Evolutionary conservation across 2,113 vertebrate genomes (phyloP).

Genomic region (Sphaerodactylus townsendi): DNA sequence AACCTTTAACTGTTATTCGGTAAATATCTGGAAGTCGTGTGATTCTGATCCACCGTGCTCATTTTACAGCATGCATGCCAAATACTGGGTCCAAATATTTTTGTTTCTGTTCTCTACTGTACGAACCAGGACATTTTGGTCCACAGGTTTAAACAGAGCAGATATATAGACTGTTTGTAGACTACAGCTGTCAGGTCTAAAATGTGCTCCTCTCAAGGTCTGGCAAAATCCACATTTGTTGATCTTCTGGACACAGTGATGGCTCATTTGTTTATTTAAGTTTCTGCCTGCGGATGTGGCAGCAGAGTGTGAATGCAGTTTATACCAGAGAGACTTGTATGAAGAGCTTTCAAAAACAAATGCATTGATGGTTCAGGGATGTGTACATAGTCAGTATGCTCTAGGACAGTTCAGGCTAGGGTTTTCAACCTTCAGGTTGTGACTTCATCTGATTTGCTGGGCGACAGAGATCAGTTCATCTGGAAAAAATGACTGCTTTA

Average conservation of each 20-base stretch:
- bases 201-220: background rate
- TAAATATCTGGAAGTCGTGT: background rate
- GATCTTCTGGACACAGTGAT: slow-evolving; percentile 4
- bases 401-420: too few species aligned
- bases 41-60: background rate
- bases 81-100: background rate
- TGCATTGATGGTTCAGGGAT: background rate
- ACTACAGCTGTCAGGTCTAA: slow-evolving; percentile 2
- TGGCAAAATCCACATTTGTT: slow-evolving; percentile 22
- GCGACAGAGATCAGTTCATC: too few species aligned
- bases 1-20: background rate
- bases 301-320: slow-evolving; percentile 13
- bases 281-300: slow-evolving; percentile 4
- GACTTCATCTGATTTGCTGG: too few species aligned
- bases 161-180: background rate
- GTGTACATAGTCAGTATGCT: too few species aligned
- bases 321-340: slow-evolving; percentile 19
- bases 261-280: slow-evolving; percentile 34
- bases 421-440: too few species aligned
- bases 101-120: slow-evolving; percentile 7
- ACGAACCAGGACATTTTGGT: background rate
- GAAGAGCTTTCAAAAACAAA: slow-evolving; percentile 21
- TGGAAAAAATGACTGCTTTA: too few species aligned
- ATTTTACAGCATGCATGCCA: background rate
- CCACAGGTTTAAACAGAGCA: background rate